Percentiles rank a stretch among this genome's conserved stretches.
Conservation (phyloP, 2,888 invertebrate genomes). For the Sipunculus nudus region DNA sequence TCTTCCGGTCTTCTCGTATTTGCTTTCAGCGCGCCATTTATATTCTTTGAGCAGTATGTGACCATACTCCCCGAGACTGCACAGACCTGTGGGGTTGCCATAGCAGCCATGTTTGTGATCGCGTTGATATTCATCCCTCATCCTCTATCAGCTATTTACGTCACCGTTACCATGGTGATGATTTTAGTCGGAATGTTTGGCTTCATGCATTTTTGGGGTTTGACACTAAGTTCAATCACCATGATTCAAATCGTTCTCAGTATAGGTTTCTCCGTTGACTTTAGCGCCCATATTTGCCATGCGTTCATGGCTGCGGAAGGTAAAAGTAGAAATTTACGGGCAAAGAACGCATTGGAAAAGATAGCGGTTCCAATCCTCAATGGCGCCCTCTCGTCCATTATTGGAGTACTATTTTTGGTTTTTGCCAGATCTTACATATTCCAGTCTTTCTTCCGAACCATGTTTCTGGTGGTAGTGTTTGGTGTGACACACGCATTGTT, state of each 20-base stretch:
- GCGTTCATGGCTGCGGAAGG: conserved; percentile 40
- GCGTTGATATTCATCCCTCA: conserved; percentile 53
- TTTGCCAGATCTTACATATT: too few relatives aligned
- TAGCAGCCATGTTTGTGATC: conserved; percentile 49
- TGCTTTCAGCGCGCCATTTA: conserved; percentile 44
- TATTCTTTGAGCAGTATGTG: conserved; percentile 55
- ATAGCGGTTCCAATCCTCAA: too few relatives aligned
- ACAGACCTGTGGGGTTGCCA: conserved; percentile 49
- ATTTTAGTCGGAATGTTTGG: conserved; percentile 53
- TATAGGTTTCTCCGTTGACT: conserved; percentile 54
- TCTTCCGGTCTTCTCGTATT: conserved; percentile 39
- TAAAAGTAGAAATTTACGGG: conserved; percentile 23
- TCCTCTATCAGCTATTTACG: conserved; percentile 44
- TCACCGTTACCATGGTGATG: conserved; percentile 46
- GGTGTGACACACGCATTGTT: too few relatives aligned
- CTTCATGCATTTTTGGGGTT: conserved; percentile 47
- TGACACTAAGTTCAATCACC: conserved; percentile 51
- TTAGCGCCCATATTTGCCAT: conserved; percentile 50
- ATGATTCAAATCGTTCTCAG: conserved; percentile 55
- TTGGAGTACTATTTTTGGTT: too few relatives aligned
- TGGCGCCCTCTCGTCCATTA: too few relatives aligned
- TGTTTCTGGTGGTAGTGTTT: too few relatives aligned
- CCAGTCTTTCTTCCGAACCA: too few relatives aligned
- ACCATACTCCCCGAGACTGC: conserved; percentile 49
- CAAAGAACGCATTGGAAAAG: too few relatives aligned